Evolutionary conservation across 1,140 invertebrate genomes (phyloP).

Genomic region (Bombus sibiricus): DNA sequence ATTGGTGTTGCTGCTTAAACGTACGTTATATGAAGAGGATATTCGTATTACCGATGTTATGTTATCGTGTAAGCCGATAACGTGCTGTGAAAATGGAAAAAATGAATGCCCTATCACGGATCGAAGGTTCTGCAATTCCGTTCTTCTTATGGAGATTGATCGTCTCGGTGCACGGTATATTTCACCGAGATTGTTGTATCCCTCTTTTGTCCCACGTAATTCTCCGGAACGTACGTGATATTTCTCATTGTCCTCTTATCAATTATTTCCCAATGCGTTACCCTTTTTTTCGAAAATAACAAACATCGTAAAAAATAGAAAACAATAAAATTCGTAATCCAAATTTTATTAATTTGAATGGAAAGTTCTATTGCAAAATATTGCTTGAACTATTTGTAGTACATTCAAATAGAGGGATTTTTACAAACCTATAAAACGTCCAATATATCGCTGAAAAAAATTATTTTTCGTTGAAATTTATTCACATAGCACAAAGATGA

Average conservation of each 20-base stretch:
- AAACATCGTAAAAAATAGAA: too few species aligned
- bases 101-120: slow-evolving; percentile 26
- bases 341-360: too few species aligned
- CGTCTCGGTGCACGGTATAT: slow-evolving; percentile 12
- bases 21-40: neutral
- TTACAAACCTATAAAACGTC: too few species aligned
- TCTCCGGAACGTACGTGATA: neutral
- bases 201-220: neutral
- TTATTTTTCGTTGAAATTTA: too few species aligned
- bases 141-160: slow-evolving; percentile 42
- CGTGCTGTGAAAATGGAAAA: slow-evolving; percentile 15
- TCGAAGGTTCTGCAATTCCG: slow-evolving; percentile 21
- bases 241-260: neutral
- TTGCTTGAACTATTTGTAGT: too few species aligned
- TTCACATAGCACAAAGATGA: too few species aligned
- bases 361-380: too few species aligned
- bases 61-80: slow-evolving; percentile 45
- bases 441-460: too few species aligned
- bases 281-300: neutral
- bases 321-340: too few species aligned
- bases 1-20: slow-evolving; percentile 22
- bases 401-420: too few species aligned
- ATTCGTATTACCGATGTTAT: slow-evolving; percentile 22
- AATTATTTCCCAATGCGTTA: neutral
- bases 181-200: neutral